Conservation (phyloP, 2,888 invertebrate species). For the Mythimna impura region DNA sequence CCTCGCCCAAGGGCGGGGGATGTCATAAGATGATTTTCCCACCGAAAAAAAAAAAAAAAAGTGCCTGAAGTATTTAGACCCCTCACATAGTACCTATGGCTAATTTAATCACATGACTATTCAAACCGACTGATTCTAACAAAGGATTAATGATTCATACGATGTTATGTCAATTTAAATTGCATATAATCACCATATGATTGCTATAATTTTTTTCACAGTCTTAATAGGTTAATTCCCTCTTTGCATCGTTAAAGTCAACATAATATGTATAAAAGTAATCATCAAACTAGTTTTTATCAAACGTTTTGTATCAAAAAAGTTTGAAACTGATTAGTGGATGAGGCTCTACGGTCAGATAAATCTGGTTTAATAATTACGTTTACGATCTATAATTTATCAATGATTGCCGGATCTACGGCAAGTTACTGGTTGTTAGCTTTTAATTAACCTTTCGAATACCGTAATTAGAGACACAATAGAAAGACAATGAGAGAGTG, state of each 20-base stretch:
- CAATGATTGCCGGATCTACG: background rate
- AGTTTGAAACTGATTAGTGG: background rate
- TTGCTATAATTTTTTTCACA: conserved; percentile 28
- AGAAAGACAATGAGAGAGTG: no score
- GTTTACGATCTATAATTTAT: background rate
- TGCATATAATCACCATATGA: conserved; percentile 47
- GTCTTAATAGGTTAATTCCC: conserved; percentile 26
- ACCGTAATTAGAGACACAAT: no score
- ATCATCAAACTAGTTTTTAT: background rate
- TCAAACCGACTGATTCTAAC: conserved; percentile 45
- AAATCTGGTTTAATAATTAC: conserved; percentile 15
- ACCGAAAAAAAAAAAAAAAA: no score
- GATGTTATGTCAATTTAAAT: conserved; percentile 45
- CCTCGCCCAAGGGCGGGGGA: no score
- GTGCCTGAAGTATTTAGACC: conserved; percentile 3
- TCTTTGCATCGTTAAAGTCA: background rate
- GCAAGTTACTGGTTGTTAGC: background rate
- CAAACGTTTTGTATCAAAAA: background rate
- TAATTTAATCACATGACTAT: conserved; percentile 51
- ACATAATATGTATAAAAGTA: conserved; percentile 1
- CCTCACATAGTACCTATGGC: conserved; percentile 20
- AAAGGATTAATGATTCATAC: conserved; percentile 53
- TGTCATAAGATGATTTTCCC: no score
- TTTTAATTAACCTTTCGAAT: background rate
- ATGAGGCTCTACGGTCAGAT: background rate